A percentile compares a stretch with the other conserved stretches of the same genome.
These are phyloP conservation scores for Agrilus planipennis DNA, from an alignment of 1,140 invertebrate genomes.

Conservation along the genomic window DNA sequence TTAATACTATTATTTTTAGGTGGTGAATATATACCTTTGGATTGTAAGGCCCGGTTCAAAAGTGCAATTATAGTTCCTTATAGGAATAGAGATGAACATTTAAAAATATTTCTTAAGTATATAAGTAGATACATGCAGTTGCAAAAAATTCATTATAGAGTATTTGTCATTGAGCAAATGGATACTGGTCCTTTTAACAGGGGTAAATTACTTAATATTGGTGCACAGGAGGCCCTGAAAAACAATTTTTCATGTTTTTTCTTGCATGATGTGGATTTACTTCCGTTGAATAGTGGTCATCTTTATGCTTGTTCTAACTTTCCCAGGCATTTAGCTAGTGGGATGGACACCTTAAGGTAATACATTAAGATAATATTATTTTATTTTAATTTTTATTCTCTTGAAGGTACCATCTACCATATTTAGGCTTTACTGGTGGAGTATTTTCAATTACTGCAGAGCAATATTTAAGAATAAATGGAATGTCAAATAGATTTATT, in stretches of 20 bases:
- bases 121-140: constrained; percentile 82
- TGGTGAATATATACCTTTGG: constrained; percentile 57
- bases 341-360: constrained; percentile 70
- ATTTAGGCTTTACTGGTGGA: constrained; percentile 61
- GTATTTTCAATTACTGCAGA: constrained; percentile 58
- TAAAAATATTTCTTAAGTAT: constrained; percentile 70
- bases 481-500: constrained; percentile 84
- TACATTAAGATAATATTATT: constrained; percentile 1
- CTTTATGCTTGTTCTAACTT: constrained; percentile 80
- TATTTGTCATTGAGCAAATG: constrained; percentile 86
- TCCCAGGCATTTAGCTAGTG: constrained; percentile 87
- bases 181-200: constrained; percentile 74
- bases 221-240: constrained; percentile 64
- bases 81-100: constrained; percentile 67
- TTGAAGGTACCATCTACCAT: constrained; percentile 55
- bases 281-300: constrained; percentile 81
- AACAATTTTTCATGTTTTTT: constrained; percentile 76
- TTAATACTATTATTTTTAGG: constrained; percentile 43
- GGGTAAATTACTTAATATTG: constrained; percentile 88
- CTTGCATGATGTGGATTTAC: constrained; percentile 90
- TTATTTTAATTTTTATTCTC: background rate
- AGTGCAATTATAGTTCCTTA: constrained; percentile 85
- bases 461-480: constrained; percentile 72
- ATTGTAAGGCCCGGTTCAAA: constrained; percentile 62
- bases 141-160: constrained; percentile 69